Conservation (phyloP, 2,888 invertebrate species). For the Spodoptera exigua region DNA sequence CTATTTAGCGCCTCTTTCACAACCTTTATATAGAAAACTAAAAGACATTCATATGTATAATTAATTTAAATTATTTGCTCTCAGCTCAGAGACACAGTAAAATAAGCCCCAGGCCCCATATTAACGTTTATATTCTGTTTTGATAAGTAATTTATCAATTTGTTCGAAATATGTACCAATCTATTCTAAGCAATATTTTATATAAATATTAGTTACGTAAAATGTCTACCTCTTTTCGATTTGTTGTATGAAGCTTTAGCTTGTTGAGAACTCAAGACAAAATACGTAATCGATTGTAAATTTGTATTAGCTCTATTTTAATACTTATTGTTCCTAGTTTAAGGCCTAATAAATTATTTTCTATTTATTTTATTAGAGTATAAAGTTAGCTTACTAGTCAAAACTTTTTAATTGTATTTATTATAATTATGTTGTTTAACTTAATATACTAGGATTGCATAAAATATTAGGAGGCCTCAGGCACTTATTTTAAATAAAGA, state of each 20-base stretch:
- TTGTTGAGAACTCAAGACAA: constrained; percentile 8
- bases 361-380: constrained; percentile 10
- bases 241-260: neutral
- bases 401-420: constrained; percentile 18
- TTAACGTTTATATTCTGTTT: too few species aligned
- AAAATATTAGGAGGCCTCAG: constrained; percentile 3
- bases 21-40: too few species aligned
- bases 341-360: constrained; percentile 50
- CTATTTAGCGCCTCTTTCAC: too few species aligned
- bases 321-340: constrained; percentile 50
- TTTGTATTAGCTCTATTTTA: constrained; percentile 31
- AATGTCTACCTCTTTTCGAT: too few species aligned
- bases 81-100: too few species aligned
- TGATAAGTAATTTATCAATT: too few species aligned
- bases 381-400: constrained; percentile 38
- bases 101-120: too few species aligned
- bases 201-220: too few species aligned
- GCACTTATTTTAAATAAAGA: constrained; percentile 1
- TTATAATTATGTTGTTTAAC: constrained; percentile 5
- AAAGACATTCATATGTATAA: too few species aligned
- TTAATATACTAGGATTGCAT: constrained; percentile 27
- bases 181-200: too few species aligned
- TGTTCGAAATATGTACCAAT: too few species aligned
- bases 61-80: too few species aligned
- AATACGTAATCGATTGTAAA: constrained; percentile 2